These are phyloP conservation scores for Pollenia labialis DNA, from an alignment of 2,888 invertebrate species.

Conservation along the genomic window DNA sequence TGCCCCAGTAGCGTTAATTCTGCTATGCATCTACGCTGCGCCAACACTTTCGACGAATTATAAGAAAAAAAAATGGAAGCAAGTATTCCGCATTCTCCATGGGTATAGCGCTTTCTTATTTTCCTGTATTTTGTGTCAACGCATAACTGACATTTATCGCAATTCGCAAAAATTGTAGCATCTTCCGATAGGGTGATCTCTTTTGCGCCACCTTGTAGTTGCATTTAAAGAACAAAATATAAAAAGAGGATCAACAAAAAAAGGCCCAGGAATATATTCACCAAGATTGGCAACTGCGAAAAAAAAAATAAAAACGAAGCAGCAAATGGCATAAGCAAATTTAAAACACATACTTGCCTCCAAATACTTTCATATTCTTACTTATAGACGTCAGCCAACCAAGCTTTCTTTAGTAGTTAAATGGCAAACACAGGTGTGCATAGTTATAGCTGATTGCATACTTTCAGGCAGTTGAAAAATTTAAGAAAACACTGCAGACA, in stretches of 20 bases:
- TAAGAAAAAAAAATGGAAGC: too few species aligned
- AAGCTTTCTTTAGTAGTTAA: conserved; percentile 41
- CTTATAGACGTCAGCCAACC: conserved; percentile 23
- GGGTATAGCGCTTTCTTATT: too few species aligned
- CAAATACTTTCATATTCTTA: neutral
- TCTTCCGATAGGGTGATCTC: too few species aligned
- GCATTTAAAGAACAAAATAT: conserved; percentile 1
- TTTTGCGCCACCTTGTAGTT: neutral
- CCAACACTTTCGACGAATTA: too few species aligned
- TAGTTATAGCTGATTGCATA: conserved; percentile 72
- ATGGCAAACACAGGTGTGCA: conserved; percentile 71
- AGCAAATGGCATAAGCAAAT: conserved; percentile 57
- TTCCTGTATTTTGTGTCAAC: too few species aligned
- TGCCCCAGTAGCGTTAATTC: too few species aligned
- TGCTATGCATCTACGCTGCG: too few species aligned
- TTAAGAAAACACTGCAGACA: conserved; percentile 70
- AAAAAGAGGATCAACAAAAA: neutral
- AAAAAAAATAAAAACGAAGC: neutral
- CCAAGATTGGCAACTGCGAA: conserved; percentile 28
- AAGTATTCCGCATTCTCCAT: too few species aligned
- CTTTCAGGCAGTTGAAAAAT: conserved; percentile 71
- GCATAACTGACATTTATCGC: too few species aligned
- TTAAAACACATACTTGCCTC: conserved; percentile 52
- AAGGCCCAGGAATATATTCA: neutral
- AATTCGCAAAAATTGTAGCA: too few species aligned